Percentiles rank a stretch among this genome's conserved stretches.
These are phyloP conservation scores for Strigamia crassipes DNA, from an alignment of 2,888 invertebrate genomes.

Conservation along the genomic window DNA sequence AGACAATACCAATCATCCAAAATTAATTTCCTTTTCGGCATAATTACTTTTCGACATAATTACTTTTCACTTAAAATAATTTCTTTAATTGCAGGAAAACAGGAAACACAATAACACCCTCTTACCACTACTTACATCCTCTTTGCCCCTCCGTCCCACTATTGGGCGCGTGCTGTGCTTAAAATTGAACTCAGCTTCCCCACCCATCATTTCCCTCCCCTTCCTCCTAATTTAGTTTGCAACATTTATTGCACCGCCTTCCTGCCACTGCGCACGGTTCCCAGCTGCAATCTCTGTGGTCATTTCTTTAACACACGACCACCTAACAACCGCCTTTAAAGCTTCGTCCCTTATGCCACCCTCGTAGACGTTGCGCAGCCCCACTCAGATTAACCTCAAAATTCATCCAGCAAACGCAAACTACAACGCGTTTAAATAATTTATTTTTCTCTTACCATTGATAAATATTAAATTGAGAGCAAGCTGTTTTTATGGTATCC, in stretches of 20 bases:
- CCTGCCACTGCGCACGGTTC: slow-evolving; percentile 29
- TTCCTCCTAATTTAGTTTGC: slow-evolving; percentile 42
- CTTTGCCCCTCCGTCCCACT: slow-evolving; percentile 12
- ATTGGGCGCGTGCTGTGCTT: slow-evolving; percentile 37
- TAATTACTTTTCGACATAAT: neutral
- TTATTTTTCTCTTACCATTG: neutral
- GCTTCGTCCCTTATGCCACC: slow-evolving; percentile 17
- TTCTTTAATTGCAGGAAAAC: neutral
- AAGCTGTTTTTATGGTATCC: neutral
- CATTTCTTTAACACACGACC: slow-evolving; percentile 36
- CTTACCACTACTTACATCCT: slow-evolving; percentile 13
- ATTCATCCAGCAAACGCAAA: slow-evolving; percentile 6
- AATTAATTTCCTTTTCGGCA: neutral
- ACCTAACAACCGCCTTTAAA: slow-evolving; percentile 35
- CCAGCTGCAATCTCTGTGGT: slow-evolving; percentile 40
- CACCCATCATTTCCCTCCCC: slow-evolving; percentile 37
- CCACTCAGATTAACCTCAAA: slow-evolving; percentile 5
- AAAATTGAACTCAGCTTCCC: slow-evolving; percentile 28
- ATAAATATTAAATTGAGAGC: slow-evolving; percentile 3
- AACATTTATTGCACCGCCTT: slow-evolving; percentile 35
- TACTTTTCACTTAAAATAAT: neutral
- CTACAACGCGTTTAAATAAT: slow-evolving; percentile 1
- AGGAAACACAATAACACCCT: slow-evolving; percentile 6
- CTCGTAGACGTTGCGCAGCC: neutral
- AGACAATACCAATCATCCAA: neutral